Percentiles rank a stretch among this genome's conserved stretches.
Conservation (phyloP, 2,888 invertebrate genomes). For the Tenthredo amoena region DNA sequence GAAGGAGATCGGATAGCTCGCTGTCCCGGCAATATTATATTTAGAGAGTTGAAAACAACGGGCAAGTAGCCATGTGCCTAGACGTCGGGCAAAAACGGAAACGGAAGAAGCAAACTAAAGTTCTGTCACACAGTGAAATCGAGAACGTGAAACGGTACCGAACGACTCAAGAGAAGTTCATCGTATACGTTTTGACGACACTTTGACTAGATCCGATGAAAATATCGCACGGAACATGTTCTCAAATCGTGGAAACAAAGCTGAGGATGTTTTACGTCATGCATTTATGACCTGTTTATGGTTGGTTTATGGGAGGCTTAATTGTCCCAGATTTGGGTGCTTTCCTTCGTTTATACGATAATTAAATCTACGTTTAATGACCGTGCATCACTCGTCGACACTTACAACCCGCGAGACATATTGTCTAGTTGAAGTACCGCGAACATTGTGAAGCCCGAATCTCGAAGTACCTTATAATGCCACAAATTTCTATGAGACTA, state of each 20-base stretch:
- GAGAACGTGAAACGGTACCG: neutral
- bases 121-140: neutral
- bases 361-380: constrained; percentile 48
- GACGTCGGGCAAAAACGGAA: neutral
- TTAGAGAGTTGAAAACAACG: neutral
- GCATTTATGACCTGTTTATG: constrained; percentile 50
- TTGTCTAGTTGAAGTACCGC: constrained; percentile 33
- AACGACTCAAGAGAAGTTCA: neutral
- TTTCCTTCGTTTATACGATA: constrained; percentile 49
- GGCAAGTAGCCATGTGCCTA: neutral
- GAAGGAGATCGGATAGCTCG: neutral
- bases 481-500: constrained; percentile 4
- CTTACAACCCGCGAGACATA: constrained; percentile 31
- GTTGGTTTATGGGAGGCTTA: constrained; percentile 31
- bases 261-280: neutral
- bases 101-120: constrained; percentile 11
- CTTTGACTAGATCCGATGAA: neutral
- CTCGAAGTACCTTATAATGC: neutral
- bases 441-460: neutral
- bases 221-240: neutral
- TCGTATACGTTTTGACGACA: neutral
- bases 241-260: neutral
- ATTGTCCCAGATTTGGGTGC: constrained; percentile 46
- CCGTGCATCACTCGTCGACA: constrained; percentile 42
- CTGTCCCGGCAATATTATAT: neutral